phyloP scores from a whole-genome alignment of 2,888 invertebrate genomes.

The Melanophora roralis region DNA sequence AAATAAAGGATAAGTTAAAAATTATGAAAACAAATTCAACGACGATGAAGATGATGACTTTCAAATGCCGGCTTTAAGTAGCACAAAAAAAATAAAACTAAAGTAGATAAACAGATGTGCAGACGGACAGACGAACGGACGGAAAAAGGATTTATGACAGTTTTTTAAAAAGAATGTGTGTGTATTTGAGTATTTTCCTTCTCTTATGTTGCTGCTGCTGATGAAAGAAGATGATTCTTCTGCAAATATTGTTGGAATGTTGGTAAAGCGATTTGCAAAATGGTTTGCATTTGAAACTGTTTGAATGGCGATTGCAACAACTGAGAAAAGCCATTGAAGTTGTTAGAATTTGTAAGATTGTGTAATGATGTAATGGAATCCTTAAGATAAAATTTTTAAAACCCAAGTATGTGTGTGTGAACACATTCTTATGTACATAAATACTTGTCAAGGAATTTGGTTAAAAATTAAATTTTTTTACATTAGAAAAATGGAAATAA shows the following conservation, averaged over 20 bases:
- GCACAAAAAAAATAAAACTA: slow-evolving; percentile 38
- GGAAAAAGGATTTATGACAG: slow-evolving; percentile 36
- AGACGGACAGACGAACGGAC: not conserved
- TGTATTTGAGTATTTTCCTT: not conserved
- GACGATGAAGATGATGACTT: slow-evolving; percentile 21
- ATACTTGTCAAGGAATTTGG: too few relatives aligned
- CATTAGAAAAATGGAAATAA: too few relatives aligned
- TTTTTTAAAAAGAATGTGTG: slow-evolving; percentile 4
- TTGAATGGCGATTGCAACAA: not conserved
- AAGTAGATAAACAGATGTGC: not conserved
- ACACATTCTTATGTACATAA: too few relatives aligned
- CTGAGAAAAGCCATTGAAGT: not conserved
- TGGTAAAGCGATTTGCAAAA: slow-evolving; percentile 32
- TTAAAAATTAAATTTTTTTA: too few relatives aligned
- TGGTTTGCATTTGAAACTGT: slow-evolving; percentile 30
- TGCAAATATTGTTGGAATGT: slow-evolving; percentile 24
- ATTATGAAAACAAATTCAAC: not conserved
- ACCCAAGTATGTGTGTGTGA: too few relatives aligned
- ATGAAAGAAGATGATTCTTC: not conserved
- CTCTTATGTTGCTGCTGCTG: not conserved
- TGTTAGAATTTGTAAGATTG: not conserved
- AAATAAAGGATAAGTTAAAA: not conserved
- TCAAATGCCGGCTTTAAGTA: slow-evolving; percentile 44
- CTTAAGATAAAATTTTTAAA: too few relatives aligned
- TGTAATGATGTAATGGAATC: not conserved